phyloP scores from a whole-genome alignment of 1,140 invertebrate genomes.

The Coptotermes formosanus region DNA sequence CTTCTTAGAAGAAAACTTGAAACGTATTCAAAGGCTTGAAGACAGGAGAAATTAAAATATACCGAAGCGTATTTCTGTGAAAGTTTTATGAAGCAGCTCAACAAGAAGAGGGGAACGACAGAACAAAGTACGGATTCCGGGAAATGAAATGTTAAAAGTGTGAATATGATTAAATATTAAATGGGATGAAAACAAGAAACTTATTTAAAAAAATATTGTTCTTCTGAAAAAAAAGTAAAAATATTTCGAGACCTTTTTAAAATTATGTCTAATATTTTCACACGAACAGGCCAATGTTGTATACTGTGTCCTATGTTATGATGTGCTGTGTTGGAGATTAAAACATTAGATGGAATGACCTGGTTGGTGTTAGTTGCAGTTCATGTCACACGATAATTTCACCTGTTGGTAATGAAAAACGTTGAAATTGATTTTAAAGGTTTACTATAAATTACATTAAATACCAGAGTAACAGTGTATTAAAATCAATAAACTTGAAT shows the following conservation, averaged over 20 bases:
- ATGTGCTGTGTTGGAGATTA: slow-evolving; percentile 7
- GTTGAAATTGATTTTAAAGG: neutral
- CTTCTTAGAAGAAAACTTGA: neutral
- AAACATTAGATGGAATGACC: neutral
- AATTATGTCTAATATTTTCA: slow-evolving; percentile 11
- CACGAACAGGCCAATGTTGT: neutral
- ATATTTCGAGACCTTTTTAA: neutral
- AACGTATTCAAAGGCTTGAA: neutral
- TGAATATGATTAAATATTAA: neutral
- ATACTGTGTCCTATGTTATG: neutral
- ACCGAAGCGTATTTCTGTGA: neutral
- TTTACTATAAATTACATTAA: neutral
- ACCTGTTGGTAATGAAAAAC: neutral
- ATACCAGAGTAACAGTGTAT: neutral
- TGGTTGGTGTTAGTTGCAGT: neutral
- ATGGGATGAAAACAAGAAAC: neutral
- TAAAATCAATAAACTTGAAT: neutral
- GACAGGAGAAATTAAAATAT: neutral
- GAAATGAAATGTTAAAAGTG: neutral
- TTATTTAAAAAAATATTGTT: neutral
- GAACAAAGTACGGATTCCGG: neutral
- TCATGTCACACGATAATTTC: neutral
- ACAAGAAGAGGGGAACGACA: neutral
- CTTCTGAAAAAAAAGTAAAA: neutral
- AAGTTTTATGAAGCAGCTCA: neutral